A percentile compares a stretch with the other conserved stretches of the same genome.
Conservation (phyloP, 2,797 vertebrate genomes). For the Phalanger gymnotis region DNA sequence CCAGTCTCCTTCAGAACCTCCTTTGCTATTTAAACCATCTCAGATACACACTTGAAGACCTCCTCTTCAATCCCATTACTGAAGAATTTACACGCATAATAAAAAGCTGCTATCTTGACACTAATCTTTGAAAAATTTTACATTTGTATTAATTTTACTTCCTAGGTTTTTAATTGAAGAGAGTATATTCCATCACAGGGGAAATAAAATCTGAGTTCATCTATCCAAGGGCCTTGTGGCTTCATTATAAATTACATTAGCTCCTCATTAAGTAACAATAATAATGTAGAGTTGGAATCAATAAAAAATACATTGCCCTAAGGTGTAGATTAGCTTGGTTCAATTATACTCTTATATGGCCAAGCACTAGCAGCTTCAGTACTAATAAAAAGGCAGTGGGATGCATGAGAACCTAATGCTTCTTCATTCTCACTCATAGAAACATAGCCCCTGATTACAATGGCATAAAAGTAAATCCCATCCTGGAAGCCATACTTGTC, state of each 20-base stretch:
- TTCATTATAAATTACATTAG: constrained; percentile 84
- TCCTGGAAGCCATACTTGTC: background rate
- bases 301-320: constrained; percentile 75
- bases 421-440: constrained; percentile 36
- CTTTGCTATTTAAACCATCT: constrained; percentile 13
- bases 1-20: constrained; percentile 9
- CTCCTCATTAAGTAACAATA: constrained; percentile 84
- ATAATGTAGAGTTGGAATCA: constrained; percentile 77
- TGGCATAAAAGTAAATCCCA: background rate
- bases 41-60: background rate
- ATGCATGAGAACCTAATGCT: background rate
- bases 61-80: constrained; percentile 63
- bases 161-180: constrained; percentile 82
- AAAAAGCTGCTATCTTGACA: constrained; percentile 73
- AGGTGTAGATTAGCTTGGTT: constrained; percentile 75
- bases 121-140: constrained; percentile 73
- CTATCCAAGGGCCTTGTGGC: constrained; percentile 75
- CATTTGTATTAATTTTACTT: constrained; percentile 81
- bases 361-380: constrained; percentile 37
- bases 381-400: constrained; percentile 14
- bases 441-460: background rate
- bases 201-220: constrained; percentile 79
- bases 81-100: constrained; percentile 71
- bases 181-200: constrained; percentile 74
- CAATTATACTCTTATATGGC: constrained; percentile 69